Evolutionary conservation across 2,797 vertebrate genomes (phyloP), one percentile per base, ranked within the genome.

Genomic region (Siniperca obscura): DNA sequence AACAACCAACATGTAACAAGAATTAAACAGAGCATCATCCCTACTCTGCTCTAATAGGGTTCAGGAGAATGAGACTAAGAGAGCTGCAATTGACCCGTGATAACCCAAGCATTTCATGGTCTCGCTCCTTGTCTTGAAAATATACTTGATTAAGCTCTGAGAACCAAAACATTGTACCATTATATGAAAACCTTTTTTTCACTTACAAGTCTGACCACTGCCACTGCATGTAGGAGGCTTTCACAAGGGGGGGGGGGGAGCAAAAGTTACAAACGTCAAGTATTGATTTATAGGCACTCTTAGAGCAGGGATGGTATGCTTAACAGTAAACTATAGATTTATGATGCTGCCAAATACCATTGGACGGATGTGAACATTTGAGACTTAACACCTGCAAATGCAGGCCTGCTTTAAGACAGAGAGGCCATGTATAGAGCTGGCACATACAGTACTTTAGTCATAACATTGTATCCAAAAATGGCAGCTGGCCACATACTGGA

Each of bases 271-370:
- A 87, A 83, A 82, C n/a, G 72, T 69, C 82, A 14, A 1, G 38
- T 19, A 34, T 62, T 88, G 89, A 90, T 92, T 90, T 84, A 87
- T 70, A 34, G 77, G 46, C 0, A 10, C 64, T 67, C 74, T 65
- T 25, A 44, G 48, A 76, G 77, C 42, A 19, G 48, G n/a, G n/a
- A 73, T 16, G 83, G 66, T 57, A 78, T 88, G 86, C 89, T 85
- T 62, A 81, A 89, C 79, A 76, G 76, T 74, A 85, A 87, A 89
- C 46, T 65, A 46, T 2, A 83, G 87, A 92, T 91, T 91, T 93
- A 93, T 53, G 83, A 80, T 12, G 70, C 83, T 80, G 85, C 74
- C 82, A 84, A 74, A 86, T 52, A 76, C 46, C 36, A 36, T 6
- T 55, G 87, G 70, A 82, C 3, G 64, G 85, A 90, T 67, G 83